Conservation (phyloP, 2,113 vertebrate genomes). For the Procavia capensis region DNA sequence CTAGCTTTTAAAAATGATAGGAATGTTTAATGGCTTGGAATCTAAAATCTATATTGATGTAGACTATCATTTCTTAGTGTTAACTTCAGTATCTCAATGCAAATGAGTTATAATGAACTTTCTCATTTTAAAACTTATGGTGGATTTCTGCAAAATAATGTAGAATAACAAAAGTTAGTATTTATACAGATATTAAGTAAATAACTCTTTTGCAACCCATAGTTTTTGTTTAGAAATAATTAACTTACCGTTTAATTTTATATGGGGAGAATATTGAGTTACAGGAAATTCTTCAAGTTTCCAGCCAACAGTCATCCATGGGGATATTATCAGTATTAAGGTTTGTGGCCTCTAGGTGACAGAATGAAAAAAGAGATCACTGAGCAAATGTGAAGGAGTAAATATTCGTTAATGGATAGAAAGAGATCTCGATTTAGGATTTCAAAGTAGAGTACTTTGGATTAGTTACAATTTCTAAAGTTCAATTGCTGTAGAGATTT, state of each 20-base stretch:
- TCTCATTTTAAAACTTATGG: background rate
- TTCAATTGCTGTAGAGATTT: conserved; percentile 11
- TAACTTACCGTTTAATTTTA: conserved; percentile 44
- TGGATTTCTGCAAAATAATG: conserved; percentile 38
- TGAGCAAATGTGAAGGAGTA: conserved; percentile 5
- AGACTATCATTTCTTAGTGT: background rate
- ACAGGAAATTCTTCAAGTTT: background rate
- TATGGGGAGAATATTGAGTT: conserved; percentile 6
- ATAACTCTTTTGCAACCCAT: background rate
- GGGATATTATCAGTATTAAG: background rate
- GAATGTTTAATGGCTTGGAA: background rate
- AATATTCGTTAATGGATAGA: background rate
- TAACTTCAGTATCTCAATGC: background rate
- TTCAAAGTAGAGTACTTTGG: conserved; percentile 14
- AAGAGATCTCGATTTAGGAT: conserved; percentile 19
- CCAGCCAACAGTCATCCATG: background rate
- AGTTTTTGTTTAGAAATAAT: conserved; percentile 49
- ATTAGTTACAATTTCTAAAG: background rate
- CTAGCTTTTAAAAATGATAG: background rate
- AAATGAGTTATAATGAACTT: conserved; percentile 30
- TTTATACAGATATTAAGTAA: background rate
- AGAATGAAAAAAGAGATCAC: background rate
- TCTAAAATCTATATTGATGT: background rate
- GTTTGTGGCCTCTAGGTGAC: background rate
- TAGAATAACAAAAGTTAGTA: conserved; percentile 28